Evolutionary conservation across 2,113 vertebrate species (phyloP).

Genomic region (Hepsetus odoe): DNA sequence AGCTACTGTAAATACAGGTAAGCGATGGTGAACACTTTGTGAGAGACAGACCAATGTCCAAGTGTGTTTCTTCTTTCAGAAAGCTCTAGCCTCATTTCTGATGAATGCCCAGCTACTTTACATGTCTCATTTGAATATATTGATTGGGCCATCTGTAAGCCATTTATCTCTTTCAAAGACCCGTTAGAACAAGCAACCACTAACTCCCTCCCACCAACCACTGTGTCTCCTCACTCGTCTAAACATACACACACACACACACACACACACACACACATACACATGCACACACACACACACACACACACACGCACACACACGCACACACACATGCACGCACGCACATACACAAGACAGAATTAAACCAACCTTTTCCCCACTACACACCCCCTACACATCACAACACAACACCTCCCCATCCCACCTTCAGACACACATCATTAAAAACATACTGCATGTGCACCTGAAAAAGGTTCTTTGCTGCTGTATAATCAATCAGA

Average conservation of each 20-base stretch:
- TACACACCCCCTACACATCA: no score
- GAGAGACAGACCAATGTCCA: conserved; percentile 11
- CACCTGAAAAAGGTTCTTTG: conserved; percentile 29
- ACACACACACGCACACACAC: conserved; percentile 23
- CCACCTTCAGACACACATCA: conserved; percentile 19
- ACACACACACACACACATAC: conserved; percentile 21
- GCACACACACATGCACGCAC: no score
- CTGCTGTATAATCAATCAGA: conserved; percentile 46
- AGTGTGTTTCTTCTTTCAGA: conserved; percentile 14
- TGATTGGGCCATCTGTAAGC: conserved; percentile 82
- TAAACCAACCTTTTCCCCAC: no score
- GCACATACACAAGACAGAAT: no score
- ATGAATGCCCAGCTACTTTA: conserved; percentile 63
- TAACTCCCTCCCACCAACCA: conserved; percentile 69
- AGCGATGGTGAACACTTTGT: background rate
- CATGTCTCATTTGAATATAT: conserved; percentile 81
- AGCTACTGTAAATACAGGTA: background rate
- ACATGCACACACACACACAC: conserved; percentile 10
- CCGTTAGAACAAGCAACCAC: conserved; percentile 74
- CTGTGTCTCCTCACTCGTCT: conserved; percentile 60
- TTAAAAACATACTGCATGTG: conserved; percentile 25
- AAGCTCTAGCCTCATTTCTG: conserved; percentile 47
- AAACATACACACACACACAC: conserved; percentile 39
- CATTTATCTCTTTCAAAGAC: conserved; percentile 82
- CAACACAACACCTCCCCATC: no score